These are phyloP conservation scores for Eupithecia pulchellata DNA, from an alignment of 2,888 invertebrate genomes.

Conservation along the genomic window DNA sequence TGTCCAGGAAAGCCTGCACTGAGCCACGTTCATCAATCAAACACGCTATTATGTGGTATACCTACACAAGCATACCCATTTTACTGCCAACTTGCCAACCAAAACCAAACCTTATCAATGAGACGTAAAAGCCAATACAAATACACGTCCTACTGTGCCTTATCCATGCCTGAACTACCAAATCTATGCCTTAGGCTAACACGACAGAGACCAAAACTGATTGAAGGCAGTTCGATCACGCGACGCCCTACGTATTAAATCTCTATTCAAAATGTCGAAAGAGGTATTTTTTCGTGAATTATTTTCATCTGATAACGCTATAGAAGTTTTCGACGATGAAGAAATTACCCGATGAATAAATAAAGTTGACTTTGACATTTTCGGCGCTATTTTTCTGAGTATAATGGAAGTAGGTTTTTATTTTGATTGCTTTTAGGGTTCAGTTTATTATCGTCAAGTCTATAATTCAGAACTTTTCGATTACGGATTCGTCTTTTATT, in stretches of 20 bases:
- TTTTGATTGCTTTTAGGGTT: constrained; percentile 11
- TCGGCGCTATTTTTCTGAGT: constrained; percentile 15
- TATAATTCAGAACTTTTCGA: background rate
- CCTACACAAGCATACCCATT: constrained; percentile 36
- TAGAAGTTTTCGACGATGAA: constrained; percentile 41
- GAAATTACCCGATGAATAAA: constrained; percentile 43
- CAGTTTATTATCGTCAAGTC: background rate
- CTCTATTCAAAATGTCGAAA: constrained; percentile 46
- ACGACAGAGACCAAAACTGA: constrained; percentile 34
- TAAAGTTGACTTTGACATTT: constrained; percentile 32
- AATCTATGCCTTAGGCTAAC: constrained; percentile 23
- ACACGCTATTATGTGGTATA: constrained; percentile 62
- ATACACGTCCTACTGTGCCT: constrained; percentile 17
- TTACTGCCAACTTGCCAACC: constrained; percentile 17
- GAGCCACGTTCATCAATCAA: constrained; percentile 67
- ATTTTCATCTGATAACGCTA: constrained; percentile 43
- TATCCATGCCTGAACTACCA: constrained; percentile 16
- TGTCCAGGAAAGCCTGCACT: constrained; percentile 49
- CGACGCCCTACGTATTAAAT: constrained; percentile 45
- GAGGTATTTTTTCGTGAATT: constrained; percentile 42
- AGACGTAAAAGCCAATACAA: constrained; percentile 13
- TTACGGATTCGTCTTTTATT: background rate
- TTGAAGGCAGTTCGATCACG: constrained; percentile 36
- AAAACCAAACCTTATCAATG: constrained; percentile 22
- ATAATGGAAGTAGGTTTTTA: constrained; percentile 13